phyloP scores from a whole-genome alignment of 2,113 vertebrate genomes.

The Ciconia boyciana region DNA sequence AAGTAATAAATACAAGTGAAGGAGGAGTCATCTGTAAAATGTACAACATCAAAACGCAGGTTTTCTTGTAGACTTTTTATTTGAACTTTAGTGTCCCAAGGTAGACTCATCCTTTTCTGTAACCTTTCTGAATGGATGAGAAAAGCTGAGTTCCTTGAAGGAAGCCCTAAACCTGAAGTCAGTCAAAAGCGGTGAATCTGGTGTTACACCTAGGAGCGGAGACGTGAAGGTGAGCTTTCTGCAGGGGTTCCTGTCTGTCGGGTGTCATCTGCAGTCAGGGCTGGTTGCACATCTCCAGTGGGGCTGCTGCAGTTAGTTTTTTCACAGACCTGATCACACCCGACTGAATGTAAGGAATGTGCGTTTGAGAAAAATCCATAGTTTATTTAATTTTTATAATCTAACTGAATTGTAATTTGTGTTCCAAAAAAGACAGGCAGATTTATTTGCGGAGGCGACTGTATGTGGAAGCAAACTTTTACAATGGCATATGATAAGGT shows the following conservation, averaged over 20 bases:
- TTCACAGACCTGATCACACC: not conserved
- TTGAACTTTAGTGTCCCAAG: not conserved
- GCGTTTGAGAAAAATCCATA: not conserved
- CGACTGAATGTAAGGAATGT: not conserved
- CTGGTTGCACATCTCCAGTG: not conserved
- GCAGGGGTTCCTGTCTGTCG: not conserved
- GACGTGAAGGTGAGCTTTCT: not conserved
- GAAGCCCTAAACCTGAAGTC: not conserved
- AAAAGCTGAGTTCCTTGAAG: not conserved
- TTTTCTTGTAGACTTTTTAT: not conserved
- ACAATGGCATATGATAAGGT: not conserved
- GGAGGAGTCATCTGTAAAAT: not conserved
- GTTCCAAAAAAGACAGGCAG: not conserved
- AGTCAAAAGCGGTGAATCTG: not conserved
- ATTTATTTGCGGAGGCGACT: not conserved
- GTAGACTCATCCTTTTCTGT: not conserved
- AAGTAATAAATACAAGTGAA: not conserved
- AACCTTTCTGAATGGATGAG: not conserved
- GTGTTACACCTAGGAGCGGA: not conserved
- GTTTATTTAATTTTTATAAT: not conserved
- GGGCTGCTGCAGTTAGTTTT: not conserved
- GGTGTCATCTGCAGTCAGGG: not conserved
- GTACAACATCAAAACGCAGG: not conserved
- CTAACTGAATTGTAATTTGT: not conserved
- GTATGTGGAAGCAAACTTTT: not conserved